Conservation (phyloP, 2,888 invertebrate genomes). For the Melinopterus prodromus region DNA sequence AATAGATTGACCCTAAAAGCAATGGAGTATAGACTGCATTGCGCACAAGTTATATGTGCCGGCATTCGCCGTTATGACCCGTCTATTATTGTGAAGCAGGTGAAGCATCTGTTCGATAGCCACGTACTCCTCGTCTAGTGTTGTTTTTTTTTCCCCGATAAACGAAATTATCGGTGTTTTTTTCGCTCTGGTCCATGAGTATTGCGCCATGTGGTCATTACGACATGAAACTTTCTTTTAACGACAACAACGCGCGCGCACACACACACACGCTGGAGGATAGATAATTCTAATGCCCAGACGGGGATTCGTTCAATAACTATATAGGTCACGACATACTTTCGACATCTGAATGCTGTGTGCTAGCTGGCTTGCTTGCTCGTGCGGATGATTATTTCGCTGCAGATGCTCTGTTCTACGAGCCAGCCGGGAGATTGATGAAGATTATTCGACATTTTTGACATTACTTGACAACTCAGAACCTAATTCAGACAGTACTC, state of each 20-base stretch:
- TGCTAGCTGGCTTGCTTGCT: neutral
- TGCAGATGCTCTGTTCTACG: neutral
- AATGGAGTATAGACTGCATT: slow-evolving; percentile 11
- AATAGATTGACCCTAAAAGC: slow-evolving; percentile 25
- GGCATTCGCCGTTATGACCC: slow-evolving; percentile 15
- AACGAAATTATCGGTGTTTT: neutral
- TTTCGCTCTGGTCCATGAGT: neutral
- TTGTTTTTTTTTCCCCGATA: neutral
- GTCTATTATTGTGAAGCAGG: neutral
- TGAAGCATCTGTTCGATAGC: slow-evolving; percentile 11
- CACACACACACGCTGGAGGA: neutral
- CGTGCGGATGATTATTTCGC: neutral
- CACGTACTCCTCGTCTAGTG: neutral
- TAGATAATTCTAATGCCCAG: neutral
- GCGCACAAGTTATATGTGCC: slow-evolving; percentile 13
- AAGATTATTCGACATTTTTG: too few relatives aligned
- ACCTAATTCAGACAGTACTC: too few relatives aligned
- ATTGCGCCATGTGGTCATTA: neutral
- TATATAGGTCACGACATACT: neutral
- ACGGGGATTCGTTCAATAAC: neutral
- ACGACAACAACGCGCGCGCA: neutral
- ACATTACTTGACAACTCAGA: too few relatives aligned
- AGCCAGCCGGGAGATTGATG: too few relatives aligned
- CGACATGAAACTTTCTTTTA: neutral
- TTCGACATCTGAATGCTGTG: neutral